Conservation (phyloP, 2,888 invertebrate species). For the Plemyria rubiginata region DNA sequence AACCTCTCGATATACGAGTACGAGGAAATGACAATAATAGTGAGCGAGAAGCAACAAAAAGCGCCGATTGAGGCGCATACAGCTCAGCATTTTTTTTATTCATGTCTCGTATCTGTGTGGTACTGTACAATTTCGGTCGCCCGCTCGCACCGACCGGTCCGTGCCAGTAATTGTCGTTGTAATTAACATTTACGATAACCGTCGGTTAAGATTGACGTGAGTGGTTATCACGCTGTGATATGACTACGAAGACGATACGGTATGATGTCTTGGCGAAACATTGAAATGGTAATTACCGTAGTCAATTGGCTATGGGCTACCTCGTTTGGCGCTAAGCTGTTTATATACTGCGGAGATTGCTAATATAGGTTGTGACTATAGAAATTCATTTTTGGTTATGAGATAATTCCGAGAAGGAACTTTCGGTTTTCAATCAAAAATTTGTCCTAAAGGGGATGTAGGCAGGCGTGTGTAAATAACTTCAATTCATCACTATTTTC, state of each 20-base stretch:
- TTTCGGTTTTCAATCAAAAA: no score
- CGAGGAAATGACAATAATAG: no score
- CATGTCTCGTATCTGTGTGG: not conserved
- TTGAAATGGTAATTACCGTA: slow-evolving; percentile 15
- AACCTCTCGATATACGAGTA: no score
- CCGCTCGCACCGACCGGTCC: slow-evolving; percentile 64
- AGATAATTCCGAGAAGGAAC: no score
- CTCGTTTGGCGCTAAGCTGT: slow-evolving; percentile 4
- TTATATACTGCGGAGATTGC: not conserved
- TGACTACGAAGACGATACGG: slow-evolving; percentile 55
- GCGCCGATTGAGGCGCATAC: no score
- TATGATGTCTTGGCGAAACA: slow-evolving; percentile 9
- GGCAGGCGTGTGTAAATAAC: no score
- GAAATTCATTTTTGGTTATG: no score
- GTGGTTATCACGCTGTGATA: slow-evolving; percentile 64
- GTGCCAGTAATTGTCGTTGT: slow-evolving; percentile 75
- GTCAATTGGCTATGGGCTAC: slow-evolving; percentile 7
- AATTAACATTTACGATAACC: slow-evolving; percentile 84
- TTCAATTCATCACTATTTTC: no score
- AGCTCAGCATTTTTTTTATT: no score
- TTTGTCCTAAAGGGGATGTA: no score
- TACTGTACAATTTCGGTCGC: slow-evolving; percentile 68
- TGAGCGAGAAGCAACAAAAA: no score
- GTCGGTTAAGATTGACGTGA: slow-evolving; percentile 75
- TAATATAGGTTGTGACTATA: not conserved